Percentiles rank a stretch among this genome's conserved stretches.
Conservation (phyloP, 2,113 vertebrate species). For the Chionis minor region DNA sequence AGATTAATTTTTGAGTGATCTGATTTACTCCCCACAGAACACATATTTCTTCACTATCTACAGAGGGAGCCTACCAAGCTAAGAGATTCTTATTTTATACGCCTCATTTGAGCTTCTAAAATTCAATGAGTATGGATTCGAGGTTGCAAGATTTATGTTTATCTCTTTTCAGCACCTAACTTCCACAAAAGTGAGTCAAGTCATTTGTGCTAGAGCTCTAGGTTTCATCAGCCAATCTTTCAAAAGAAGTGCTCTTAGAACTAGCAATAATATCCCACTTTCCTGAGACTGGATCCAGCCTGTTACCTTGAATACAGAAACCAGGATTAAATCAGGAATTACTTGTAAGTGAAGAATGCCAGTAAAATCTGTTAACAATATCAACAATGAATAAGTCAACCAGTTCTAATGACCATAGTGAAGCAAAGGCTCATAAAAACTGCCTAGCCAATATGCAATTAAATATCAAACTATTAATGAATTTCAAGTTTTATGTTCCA, state of each 20-base stretch:
- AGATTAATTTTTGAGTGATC: not conserved
- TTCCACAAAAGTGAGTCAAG: not conserved
- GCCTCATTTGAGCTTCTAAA: not conserved
- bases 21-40: not conserved
- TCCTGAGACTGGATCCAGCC: not conserved
- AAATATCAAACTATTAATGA: constrained; percentile 7
- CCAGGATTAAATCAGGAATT: not conserved
- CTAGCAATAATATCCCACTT: not conserved
- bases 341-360: not conserved
- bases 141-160: constrained; percentile 3
- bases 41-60: not conserved
- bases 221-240: not conserved
- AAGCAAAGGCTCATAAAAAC: not conserved
- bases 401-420: not conserved
- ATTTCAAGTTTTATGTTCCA: constrained; percentile 17
- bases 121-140: not conserved
- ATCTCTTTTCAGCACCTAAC: not conserved
- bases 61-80: not conserved
- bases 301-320: not conserved
- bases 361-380: not conserved
- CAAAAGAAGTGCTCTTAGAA: not conserved
- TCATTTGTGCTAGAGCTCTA: not conserved
- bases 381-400: not conserved
- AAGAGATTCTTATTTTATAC: not conserved
- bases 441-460: not conserved